A percentile compares a stretch with the other conserved stretches of the same genome.
phyloP scores from a whole-genome alignment of 2,113 vertebrate genomes.

The Tupaia chinensis region DNA sequence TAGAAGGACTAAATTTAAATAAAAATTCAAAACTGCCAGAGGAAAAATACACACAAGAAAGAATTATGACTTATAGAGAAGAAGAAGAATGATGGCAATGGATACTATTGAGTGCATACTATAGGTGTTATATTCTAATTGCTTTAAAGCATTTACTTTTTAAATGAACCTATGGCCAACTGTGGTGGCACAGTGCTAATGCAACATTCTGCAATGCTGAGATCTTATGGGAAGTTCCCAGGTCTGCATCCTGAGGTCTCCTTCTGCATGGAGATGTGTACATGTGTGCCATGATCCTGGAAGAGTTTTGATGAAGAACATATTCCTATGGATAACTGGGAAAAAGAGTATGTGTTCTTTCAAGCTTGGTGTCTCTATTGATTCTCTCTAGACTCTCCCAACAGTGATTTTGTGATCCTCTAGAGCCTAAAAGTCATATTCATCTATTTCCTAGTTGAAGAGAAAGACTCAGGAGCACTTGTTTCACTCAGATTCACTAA shows the following conservation, averaged over 20 bases:
- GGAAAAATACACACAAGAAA: background rate
- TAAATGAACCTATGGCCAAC: too few relatives aligned
- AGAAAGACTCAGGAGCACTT: background rate
- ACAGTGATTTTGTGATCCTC: background rate
- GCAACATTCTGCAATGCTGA: too few relatives aligned
- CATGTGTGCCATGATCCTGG: too few relatives aligned
- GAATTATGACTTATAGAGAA: background rate
- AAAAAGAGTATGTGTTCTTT: background rate
- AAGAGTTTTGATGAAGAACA: background rate
- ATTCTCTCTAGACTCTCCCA: background rate
- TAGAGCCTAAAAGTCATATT: background rate
- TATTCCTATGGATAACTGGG: background rate
- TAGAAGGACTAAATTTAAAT: background rate
- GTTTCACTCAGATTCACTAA: background rate
- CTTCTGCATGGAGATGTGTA: too few relatives aligned
- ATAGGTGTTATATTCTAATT: too few relatives aligned
- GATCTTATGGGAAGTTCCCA: too few relatives aligned
- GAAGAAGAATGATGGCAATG: background rate
- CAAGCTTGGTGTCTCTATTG: background rate
- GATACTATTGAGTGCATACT: rapidly evolving
- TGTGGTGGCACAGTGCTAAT: too few relatives aligned
- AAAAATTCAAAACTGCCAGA: background rate
- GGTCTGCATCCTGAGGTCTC: too few relatives aligned
- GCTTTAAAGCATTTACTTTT: background rate
- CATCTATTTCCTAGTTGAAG: background rate